Conservation (phyloP, 2,113 vertebrate genomes). For the Bubo scandiacus region DNA sequence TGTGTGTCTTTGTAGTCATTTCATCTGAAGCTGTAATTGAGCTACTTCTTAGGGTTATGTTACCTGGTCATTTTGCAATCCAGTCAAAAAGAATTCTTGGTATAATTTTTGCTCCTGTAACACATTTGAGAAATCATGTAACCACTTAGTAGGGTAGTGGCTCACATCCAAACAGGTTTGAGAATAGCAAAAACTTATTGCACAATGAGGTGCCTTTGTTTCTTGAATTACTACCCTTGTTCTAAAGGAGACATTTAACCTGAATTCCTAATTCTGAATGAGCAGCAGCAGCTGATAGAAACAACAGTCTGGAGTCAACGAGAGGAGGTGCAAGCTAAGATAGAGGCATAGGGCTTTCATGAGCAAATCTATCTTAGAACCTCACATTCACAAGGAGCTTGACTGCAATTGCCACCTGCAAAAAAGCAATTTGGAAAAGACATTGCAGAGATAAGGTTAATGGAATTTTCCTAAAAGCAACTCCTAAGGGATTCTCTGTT, state of each 20-base stretch:
- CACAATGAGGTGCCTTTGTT: not conserved
- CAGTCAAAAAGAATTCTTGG: not conserved
- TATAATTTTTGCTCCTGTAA: not conserved
- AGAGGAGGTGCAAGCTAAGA: not conserved
- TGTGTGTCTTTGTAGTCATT: not conserved
- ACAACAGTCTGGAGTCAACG: not conserved
- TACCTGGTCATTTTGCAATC: not conserved
- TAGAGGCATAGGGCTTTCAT: not conserved
- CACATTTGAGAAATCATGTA: not conserved
- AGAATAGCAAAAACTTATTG: not conserved
- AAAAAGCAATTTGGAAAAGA: constrained; percentile 44
- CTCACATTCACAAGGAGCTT: not conserved
- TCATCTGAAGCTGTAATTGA: not conserved
- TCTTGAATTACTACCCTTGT: not conserved
- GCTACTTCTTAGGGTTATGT: not conserved
- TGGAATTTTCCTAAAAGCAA: constrained; percentile 36
- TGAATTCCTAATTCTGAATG: not conserved
- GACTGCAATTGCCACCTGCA: constrained; percentile 14
- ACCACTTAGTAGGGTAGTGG: not conserved
- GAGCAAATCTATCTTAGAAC: not conserved
- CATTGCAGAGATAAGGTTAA: constrained; percentile 46
- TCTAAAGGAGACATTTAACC: not conserved
- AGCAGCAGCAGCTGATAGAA: not conserved
- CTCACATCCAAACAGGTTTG: not conserved
- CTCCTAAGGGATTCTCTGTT: not conserved